These are phyloP conservation scores for Hiodon tergisus DNA, from an alignment of 2,113 vertebrate genomes.

Conservation along the genomic window DNA sequence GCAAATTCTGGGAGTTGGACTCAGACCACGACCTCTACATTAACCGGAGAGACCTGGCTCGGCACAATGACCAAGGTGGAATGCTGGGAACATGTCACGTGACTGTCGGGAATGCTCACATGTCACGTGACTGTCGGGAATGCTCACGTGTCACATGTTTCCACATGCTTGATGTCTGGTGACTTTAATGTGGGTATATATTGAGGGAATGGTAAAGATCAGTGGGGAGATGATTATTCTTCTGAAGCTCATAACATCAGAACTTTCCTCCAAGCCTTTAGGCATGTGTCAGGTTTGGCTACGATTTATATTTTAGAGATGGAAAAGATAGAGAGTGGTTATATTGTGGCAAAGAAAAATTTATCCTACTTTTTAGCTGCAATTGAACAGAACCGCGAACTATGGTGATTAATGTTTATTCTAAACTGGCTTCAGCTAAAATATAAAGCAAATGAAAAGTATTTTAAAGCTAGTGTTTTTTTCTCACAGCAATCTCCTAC, in stretches of 20 bases:
- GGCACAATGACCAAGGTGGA: constrained; percentile 82
- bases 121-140: no score
- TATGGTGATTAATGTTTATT: neutral
- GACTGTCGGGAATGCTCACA: no score
- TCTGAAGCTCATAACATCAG: neutral
- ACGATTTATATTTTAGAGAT: neutral
- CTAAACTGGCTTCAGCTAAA: neutral
- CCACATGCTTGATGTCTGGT: constrained; percentile 31
- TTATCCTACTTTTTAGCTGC: neutral
- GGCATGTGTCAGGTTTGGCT: constrained; percentile 32
- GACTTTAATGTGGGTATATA: constrained; percentile 32
- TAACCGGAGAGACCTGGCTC: constrained; percentile 80
- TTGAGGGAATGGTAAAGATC: constrained; percentile 38
- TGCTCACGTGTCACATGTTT: no score
- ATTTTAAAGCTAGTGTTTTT: constrained; percentile 5
- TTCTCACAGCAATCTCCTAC: constrained; percentile 71
- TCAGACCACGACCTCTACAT: constrained; percentile 91
- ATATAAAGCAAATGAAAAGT: neutral
- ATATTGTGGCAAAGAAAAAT: neutral
- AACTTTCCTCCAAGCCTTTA: neutral
- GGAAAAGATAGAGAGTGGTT: neutral
- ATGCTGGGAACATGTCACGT: no score
- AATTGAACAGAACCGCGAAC: neutral
- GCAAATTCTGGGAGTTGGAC: constrained; percentile 98
- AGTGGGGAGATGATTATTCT: constrained; percentile 19